Evolutionary conservation across 2,888 invertebrate genomes (phyloP), one percentile per base, ranked within the genome.

Genomic region (Erpobdella octoculata): DNA sequence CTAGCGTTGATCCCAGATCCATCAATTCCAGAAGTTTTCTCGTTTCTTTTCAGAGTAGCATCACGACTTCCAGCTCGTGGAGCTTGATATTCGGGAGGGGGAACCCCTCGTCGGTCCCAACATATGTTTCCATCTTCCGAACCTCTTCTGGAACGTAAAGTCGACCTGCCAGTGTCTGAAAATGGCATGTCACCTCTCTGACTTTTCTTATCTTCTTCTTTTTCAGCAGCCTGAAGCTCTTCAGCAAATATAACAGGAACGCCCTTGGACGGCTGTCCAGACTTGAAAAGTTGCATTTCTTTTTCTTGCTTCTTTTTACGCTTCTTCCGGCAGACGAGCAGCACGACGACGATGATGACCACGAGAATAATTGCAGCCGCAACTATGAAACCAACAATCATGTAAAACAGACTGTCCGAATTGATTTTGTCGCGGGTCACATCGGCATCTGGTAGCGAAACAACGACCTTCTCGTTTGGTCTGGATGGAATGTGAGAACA

Each of bases 161-260:
- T 95, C 75, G 66, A 67, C 59, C 66, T 36, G 8, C 36, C 48
- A n/a, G 53, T 67, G 9, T 33, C 53, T 3, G 36, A 8, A 33
- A 53, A 28, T n/a, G 18, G 12, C 35, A 58, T 28, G 15, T 41
- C 28, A 31, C 25, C n/a, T n/a, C 15, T 33, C 15, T 53, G 58
- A 15, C 35, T 36, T 69, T 58, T 69, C 21, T 18, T 33, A 15
- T 69, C 71, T n/a, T 67, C 71, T 36, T 71, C 71, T n/a, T 38
- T 48, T 33, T 66, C 61, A 18, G 35, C 71, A 79, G 94, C 94
- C 78, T 95, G 94, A 59, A 96, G 86, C 83, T 97, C 97, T 83
- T 97, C 95, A 15, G 86, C 85, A 78, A 96, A 95, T 80, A 97
- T 96, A 48, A 96, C 93, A 0, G 97, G 96, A 79, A 94, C 93